Percentiles rank a stretch among this genome's conserved stretches.
Conservation (phyloP, 2,888 invertebrate species). For the Rhamphomyia laevipes region DNA sequence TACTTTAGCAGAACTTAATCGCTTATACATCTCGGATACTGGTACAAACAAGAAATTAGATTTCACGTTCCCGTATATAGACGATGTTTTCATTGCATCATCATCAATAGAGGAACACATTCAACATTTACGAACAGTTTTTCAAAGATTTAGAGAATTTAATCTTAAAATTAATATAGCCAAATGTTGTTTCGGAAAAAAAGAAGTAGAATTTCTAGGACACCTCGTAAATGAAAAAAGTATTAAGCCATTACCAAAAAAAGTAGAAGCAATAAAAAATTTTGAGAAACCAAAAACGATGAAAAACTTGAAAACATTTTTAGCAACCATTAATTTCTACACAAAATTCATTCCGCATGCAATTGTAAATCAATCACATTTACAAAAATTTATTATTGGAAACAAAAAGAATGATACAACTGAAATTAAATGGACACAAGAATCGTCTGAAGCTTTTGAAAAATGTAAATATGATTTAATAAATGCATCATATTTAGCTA, state of each 20-base stretch:
- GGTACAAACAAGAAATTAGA: too few relatives aligned
- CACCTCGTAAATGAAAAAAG: constrained; percentile 13
- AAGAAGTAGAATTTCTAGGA: constrained; percentile 3
- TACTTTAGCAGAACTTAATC: too few relatives aligned
- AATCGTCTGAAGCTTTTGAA: constrained; percentile 3
- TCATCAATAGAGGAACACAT: too few relatives aligned
- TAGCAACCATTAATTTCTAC: constrained; percentile 30
- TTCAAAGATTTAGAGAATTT: constrained; percentile 3
- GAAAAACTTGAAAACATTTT: constrained; percentile 21
- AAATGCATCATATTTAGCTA: constrained; percentile 21
- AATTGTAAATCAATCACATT: constrained; percentile 1
- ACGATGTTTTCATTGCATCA: too few relatives aligned
- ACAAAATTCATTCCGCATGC: constrained; percentile 21
- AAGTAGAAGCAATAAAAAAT: too few relatives aligned
- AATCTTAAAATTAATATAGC: constrained; percentile 18
- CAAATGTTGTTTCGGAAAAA: constrained; percentile 23
- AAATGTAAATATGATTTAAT: constrained; percentile 3
- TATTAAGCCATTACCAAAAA: constrained; percentile 22
- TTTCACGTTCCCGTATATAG: too few relatives aligned
- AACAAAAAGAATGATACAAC: constrained; percentile 11
- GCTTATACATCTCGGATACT: too few relatives aligned
- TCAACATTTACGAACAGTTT: too few relatives aligned
- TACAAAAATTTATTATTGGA: constrained; percentile 2
- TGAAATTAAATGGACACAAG: constrained; percentile 3
- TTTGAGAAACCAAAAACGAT: constrained; percentile 23